phyloP scores from a whole-genome alignment of 2,113 vertebrate genomes.

The Sinocyclocheilus anophthalmus region DNA sequence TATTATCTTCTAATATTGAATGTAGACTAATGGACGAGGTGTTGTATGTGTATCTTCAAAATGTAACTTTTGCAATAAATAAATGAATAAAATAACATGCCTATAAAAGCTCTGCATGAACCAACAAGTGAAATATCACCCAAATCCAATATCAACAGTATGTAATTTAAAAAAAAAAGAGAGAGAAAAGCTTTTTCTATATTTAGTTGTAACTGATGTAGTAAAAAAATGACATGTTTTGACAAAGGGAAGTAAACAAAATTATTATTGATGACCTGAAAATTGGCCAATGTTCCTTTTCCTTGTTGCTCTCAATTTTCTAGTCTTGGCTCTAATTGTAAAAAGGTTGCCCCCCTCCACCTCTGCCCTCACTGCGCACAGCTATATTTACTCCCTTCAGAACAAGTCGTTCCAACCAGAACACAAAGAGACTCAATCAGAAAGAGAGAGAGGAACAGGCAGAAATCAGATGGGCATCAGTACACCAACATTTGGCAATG shows the following conservation, averaged over 20 bases:
- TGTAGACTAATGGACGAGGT: background rate
- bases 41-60: background rate
- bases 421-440: slow-evolving; percentile 38
- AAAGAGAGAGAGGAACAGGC: slow-evolving; percentile 40
- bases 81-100: background rate
- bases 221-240: slow-evolving; percentile 1
- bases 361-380: slow-evolving; percentile 40
- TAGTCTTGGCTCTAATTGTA: slow-evolving; percentile 49
- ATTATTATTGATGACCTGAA: slow-evolving; percentile 15
- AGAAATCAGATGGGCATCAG: slow-evolving; percentile 2
- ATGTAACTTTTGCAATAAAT: background rate
- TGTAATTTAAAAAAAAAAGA: background rate
- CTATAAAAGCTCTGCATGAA: background rate
- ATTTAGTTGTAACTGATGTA: background rate
- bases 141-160: background rate
- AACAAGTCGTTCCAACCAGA: slow-evolving; percentile 58
- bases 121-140: background rate
- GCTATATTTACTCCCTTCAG: slow-evolving; percentile 60
- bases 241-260: slow-evolving; percentile 5
- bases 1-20: background rate
- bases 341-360: slow-evolving; percentile 36
- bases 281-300: slow-evolving; percentile 42
- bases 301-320: slow-evolving; percentile 25
- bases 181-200: background rate
- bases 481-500: background rate